Base-by-base conservation (phyloP, 2,888 invertebrate genomes). In the Clostera curtula region DNA sequence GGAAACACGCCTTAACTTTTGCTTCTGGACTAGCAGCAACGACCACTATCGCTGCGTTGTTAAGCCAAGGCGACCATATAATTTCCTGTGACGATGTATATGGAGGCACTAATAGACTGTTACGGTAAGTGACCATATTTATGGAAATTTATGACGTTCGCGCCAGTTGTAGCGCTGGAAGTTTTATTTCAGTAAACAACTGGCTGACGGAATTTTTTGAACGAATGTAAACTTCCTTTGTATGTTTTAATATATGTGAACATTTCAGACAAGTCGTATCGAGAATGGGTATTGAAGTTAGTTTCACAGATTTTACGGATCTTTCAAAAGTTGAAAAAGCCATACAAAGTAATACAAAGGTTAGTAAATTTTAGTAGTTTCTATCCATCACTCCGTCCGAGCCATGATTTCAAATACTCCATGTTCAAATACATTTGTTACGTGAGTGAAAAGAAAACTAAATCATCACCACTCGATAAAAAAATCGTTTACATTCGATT, bases 71-170 rank as follows among this genome's bases (percentile, higher is more conserved):
- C 0, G 98, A 99, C 64, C 97, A 98, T 60, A 85, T 99, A 6
- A 70, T 99, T 20, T 90, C 92, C 52, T 90, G 93, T 34, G 96
- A 98, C 67, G 98, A 98, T 72, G 86, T 98, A 3, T 99, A 98
- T 59, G 98, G 98, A 27, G 98, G 98, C 11, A 95, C 95, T 1
- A 93, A 93, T 57, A 87, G 96, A 46, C 60, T 90, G 19, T 79
- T 88, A 39, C 82, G 82, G 71, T 86, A 76, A 45, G 34, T 32
- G 19, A 20, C 7, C 8, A 12, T 14, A 19, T 18, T 24, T 19
- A 5, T 19, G 4, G 5, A 7, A n/a, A n/a, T n/a, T 8, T 7
- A 24, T 23, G 4, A 4, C 3, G n/a, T n/a, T n/a, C n/a, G n/a
- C n/a, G n/a, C n/a, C n/a, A n/a, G n/a, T n/a, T n/a, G n/a, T n/a